A percentile compares a stretch with the other conserved stretches of the same genome.
These are phyloP conservation scores for Nematostella vectensis DNA, from an alignment of 92 coral and sea anemone genomes.

Conservation along the genomic window DNA sequence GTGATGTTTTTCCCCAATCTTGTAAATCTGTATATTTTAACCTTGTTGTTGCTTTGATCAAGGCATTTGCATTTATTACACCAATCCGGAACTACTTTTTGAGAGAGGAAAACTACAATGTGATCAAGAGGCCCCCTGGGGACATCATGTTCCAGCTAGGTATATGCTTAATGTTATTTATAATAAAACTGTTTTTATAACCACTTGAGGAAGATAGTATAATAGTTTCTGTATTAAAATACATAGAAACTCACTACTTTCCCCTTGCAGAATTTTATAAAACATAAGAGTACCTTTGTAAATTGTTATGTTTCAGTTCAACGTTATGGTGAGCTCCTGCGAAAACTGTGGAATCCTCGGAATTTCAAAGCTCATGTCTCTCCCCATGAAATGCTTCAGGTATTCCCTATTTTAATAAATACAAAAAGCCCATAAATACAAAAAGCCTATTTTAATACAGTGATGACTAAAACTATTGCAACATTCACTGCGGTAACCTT, in stretches of 20 bases:
- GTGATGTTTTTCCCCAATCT: background rate
- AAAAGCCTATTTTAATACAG: too few species aligned
- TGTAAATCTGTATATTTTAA: too few species aligned
- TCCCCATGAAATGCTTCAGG: slow-evolving; percentile 99
- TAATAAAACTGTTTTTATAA: too few species aligned
- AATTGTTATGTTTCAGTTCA: slow-evolving; percentile 55
- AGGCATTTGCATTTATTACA: slow-evolving; percentile 99
- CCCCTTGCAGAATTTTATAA: too few species aligned
- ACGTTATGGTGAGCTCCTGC: slow-evolving; percentile 82
- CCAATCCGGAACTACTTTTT: slow-evolving; percentile 82
- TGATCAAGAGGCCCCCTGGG: slow-evolving; percentile 86
- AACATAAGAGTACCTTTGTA: too few species aligned
- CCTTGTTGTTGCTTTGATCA: too few species aligned
- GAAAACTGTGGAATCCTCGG: slow-evolving; percentile 95
- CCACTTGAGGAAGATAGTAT: too few species aligned
- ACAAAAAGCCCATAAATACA: too few species aligned
- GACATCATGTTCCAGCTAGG: slow-evolving; percentile 84
- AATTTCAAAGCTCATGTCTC: slow-evolving; percentile 98
- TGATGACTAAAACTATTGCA: too few species aligned
- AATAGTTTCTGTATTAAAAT: too few species aligned
- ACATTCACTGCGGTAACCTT: too few species aligned
- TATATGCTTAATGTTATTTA: slow-evolving; percentile 17
- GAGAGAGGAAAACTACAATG: slow-evolving; percentile 82
- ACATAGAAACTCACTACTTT: too few species aligned
- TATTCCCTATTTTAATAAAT: background rate